phyloP scores from a whole-genome alignment of 2,888 invertebrate genomes.

The Operophtera brumata region DNA sequence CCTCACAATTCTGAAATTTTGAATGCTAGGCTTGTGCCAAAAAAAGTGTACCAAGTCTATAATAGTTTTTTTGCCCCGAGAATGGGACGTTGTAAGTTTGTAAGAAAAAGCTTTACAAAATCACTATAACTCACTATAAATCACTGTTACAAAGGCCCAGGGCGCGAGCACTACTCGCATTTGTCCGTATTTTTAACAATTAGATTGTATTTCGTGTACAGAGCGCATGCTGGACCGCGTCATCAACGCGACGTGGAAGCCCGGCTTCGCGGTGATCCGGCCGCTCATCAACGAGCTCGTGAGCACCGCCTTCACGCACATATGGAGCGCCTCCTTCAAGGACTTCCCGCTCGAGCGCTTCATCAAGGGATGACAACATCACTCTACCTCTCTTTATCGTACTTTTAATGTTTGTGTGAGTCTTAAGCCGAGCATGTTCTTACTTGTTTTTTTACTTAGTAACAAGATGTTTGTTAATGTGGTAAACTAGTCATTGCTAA shows the following conservation, averaged over 20 bases:
- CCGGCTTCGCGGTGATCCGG: conserved; percentile 87
- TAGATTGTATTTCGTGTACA: conserved; percentile 39
- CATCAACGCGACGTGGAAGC: conserved; percentile 90
- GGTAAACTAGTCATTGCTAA: conserved; percentile 43
- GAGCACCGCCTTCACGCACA: conserved; percentile 90
- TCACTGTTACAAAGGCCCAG: no score
- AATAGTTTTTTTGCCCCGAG: no score
- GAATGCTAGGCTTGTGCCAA: no score
- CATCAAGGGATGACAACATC: conserved; percentile 54
- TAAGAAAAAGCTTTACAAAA: no score
- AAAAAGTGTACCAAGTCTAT: no score
- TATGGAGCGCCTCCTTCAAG: conserved; percentile 87
- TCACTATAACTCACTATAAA: no score
- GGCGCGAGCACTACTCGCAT: no score
- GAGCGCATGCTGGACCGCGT: conserved; percentile 86
- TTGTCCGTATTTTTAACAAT: no score
- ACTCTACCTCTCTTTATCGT: background rate
- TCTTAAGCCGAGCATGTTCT: no score
- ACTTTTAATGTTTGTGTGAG: background rate
- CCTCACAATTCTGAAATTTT: no score
- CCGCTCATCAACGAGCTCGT: conserved; percentile 91
- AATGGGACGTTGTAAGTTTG: no score
- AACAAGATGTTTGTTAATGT: conserved; percentile 3
- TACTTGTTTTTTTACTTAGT: no score
- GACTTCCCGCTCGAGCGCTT: conserved; percentile 86